Base-by-base conservation (phyloP, 37 sponge, comb jelly and placozoan species). In the Axinella damicornis region DNA sequence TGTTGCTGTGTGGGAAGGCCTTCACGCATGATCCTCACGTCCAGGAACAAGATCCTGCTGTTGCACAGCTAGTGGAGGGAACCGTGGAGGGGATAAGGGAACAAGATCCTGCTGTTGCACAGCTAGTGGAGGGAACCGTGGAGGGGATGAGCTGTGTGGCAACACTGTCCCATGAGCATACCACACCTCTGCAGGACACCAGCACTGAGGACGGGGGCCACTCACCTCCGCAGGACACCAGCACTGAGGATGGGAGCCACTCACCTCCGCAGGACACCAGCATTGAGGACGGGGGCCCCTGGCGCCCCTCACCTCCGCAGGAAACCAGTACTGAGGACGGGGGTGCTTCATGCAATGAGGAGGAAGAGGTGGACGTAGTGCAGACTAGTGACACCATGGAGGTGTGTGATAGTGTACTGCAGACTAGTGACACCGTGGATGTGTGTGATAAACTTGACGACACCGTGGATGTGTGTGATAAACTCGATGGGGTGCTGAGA, bases 101-200 rank as follows among this genome's bases (percentile, higher is more conserved):
- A 19, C 67, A 66, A 2, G 33, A 25, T 24, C 67, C 67, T 25
- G 33, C 67, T 2, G 33, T 66, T 19, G 67, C 67, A 1, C 67
- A 66, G 16, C 19, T 30, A 16, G 33, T 66, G 18, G 67, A 66
- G 67, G 67, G 33, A 1, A 66, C 67, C 33, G 16, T 30, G 18
- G 67, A 66, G 33, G 67, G 33, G 24, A 2, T 66, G 67, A 66
- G 33, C 67, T 66, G 17, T 66, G 67, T 33, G 16, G 28, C 67
- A 24, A 33, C 30, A 33, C 30, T 66, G 67, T 46, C 46, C 9
- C 67, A 66, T 1, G 16, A 24, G 67, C 18, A 34, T 1, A 66
- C 67, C 67, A 66, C 30, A 33, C 67, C 30, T 17, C n/a, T 18
- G 67, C 67, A 66, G 18, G 33, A 66, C 28, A 34, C 33, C 16